A percentile compares a stretch with the other conserved stretches of the same genome.
Conservation (phyloP, 2,797 vertebrate genomes). For the Lophius americanus region DNA sequence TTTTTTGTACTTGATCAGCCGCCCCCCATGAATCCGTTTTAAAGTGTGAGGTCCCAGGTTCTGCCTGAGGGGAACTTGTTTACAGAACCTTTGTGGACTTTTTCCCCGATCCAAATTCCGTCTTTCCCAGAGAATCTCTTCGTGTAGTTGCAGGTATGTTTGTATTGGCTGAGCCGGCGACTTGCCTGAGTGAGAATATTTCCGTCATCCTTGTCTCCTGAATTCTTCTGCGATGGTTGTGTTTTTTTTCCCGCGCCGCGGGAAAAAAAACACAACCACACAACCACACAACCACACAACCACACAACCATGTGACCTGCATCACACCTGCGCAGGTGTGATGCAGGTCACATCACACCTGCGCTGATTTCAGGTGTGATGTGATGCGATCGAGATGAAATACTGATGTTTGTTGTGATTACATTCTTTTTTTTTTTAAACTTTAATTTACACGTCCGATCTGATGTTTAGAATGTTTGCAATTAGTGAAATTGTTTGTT, state of each 20-base stretch:
- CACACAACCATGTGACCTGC: too few relatives aligned
- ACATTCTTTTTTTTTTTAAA: neutral
- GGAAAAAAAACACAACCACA: too few relatives aligned
- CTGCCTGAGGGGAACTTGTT: too few relatives aligned
- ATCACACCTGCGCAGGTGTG: too few relatives aligned
- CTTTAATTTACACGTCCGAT: constrained; percentile 8
- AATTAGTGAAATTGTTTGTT: neutral
- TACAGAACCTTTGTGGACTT: too few relatives aligned
- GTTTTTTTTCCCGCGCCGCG: too few relatives aligned
- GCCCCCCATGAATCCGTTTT: too few relatives aligned
- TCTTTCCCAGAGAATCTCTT: constrained; percentile 3
- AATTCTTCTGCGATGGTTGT: neutral
- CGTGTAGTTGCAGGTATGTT: neutral
- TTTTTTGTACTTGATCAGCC: too few relatives aligned
- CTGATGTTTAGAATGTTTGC: constrained; percentile 7
- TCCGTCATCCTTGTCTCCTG: too few relatives aligned
- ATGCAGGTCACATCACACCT: too few relatives aligned
- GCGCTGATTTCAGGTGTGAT: constrained; percentile 58
- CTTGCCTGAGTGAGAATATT: neutral
- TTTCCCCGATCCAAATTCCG: neutral
- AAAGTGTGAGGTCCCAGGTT: too few relatives aligned
- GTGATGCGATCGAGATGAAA: constrained; percentile 50
- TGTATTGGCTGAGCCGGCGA: neutral
- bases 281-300: too few relatives aligned
- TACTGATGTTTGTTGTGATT: constrained; percentile 28